Evolutionary conservation across 2,797 vertebrate species (phyloP).

Genomic region (Myoxocephalus aenaeus): DNA sequence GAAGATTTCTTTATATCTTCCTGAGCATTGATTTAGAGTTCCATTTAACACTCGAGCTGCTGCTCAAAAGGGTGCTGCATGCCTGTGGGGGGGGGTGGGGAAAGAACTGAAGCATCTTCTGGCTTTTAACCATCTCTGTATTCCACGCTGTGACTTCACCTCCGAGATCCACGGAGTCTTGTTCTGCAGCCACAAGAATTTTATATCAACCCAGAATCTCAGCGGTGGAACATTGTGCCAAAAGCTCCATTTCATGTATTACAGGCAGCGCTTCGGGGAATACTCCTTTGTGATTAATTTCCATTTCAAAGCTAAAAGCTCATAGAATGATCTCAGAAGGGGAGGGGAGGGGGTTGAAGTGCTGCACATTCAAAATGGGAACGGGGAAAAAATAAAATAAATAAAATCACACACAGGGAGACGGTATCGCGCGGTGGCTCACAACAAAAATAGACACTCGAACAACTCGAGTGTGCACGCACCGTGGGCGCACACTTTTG

Average conservation of each 20-base stretch:
- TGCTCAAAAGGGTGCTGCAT: constrained; percentile 37
- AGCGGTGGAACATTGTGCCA: constrained; percentile 64
- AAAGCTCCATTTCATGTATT: constrained; percentile 76
- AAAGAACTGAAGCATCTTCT: constrained; percentile 21
- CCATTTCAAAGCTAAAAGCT: constrained; percentile 79
- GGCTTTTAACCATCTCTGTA: constrained; percentile 19
- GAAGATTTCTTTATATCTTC: constrained; percentile 23
- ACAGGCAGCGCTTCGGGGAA: constrained; percentile 65
- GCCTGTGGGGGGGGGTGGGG: background rate
- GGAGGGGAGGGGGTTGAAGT: constrained; percentile 67
- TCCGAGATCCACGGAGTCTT: constrained; percentile 38
- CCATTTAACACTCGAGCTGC: constrained; percentile 44
- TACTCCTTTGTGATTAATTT: constrained; percentile 75
- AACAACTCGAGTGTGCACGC: constrained; percentile 11
- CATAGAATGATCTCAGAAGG: constrained; percentile 32
- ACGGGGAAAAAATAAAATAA: constrained; percentile 48
- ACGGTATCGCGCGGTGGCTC: constrained; percentile 16
- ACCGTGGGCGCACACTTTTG: background rate
- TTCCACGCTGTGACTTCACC: constrained; percentile 35
- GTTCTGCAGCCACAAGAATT: constrained; percentile 43
- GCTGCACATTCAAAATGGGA: constrained; percentile 56
- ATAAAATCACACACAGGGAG: constrained; percentile 50
- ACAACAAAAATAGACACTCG: constrained; percentile 47
- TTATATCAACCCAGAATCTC: constrained; percentile 52
- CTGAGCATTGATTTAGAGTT: constrained; percentile 38